Evolutionary conservation across 2,113 vertebrate genomes (phyloP), one percentile per base, ranked within the genome.

Genomic region (Platycercus adscitus): DNA sequence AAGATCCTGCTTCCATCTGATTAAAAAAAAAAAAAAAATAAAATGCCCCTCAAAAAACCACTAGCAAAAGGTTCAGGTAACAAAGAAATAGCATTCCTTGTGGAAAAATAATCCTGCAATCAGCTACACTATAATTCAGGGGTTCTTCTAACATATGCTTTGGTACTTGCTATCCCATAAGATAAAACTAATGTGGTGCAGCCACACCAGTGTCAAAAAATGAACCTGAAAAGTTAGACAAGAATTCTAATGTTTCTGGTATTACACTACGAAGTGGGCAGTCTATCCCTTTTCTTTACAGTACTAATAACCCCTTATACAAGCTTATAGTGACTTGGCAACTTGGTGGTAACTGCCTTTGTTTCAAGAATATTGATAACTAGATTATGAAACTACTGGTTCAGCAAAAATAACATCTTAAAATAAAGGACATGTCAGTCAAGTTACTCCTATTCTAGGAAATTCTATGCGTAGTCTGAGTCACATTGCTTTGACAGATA

Each of bases 361-460:
- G 76, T 95, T 93, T 95, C 76, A 90, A 78, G 88, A 91, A 82
- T 73, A 90, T 63, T 37, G 79, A 43, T 86, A 88, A 91, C 23
- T 35, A 60, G 26, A 88, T 91, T 90, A 89, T 65, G 70, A 95
- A 96, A 87, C 78, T 49, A 92, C 31, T 70, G 35, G 35, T 63
- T 90, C 43, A 73, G 55, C 86, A 93, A 95, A 95, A 97, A 94
- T 88, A 96, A 69, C 71, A 91, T 49, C 52, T 84, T 69, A 73
- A 88, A 91, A 82, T 89, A 94, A 96, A 93, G 39, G 49, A 81
- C 71, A 84, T 44, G 78, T 85, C 94, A 95, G 43, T 95, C 80
- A 96, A 93, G 26, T 75, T 92, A 87, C 13, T 89, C 35, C 70
- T 96, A 86, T 96, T 96, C 58, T 94, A 82, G 64, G 89, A 96